Conservation (phyloP, 2,888 invertebrate species). For the Chloromyia formosa region DNA sequence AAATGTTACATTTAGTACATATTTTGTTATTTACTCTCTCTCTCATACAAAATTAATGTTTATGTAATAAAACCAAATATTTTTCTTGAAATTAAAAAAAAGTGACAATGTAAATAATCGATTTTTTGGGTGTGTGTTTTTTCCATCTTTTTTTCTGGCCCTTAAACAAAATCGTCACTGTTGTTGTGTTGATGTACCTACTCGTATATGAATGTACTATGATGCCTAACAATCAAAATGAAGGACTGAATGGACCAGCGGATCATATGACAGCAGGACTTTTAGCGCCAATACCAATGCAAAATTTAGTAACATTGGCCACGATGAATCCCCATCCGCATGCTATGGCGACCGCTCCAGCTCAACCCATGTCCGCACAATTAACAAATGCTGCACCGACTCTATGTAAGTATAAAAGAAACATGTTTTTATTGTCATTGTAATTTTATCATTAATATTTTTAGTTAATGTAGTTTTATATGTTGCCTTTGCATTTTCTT, state of each 20-base stretch:
- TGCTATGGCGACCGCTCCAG: constrained; percentile 46
- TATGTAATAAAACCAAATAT: neutral
- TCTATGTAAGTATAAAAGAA: constrained; percentile 61
- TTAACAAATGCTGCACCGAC: constrained; percentile 62
- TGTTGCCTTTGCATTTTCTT: too few species aligned
- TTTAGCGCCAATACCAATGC: constrained; percentile 84
- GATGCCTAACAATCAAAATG: constrained; percentile 37
- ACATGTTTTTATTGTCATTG: neutral
- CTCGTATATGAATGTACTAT: neutral
- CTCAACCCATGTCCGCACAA: constrained; percentile 54
- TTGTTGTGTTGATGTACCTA: constrained; percentile 33
- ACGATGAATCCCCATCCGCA: constrained; percentile 55
- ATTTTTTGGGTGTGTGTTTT: constrained; percentile 60
- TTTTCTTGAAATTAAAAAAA: neutral
- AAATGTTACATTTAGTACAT: too few species aligned
- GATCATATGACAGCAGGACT: constrained; percentile 66
- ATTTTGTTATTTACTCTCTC: too few species aligned
- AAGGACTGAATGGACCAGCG: constrained; percentile 65
- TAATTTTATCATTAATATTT: neutral
- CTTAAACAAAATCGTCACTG: constrained; percentile 31
- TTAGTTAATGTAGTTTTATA: neutral
- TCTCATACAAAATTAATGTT: too few species aligned
- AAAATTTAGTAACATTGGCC: constrained; percentile 88
- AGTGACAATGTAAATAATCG: constrained; percentile 38
- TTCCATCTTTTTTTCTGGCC: constrained; percentile 43